Evolutionary conservation across 2,888 invertebrate genomes (phyloP).

Genomic region (Limnephilus auricula): DNA sequence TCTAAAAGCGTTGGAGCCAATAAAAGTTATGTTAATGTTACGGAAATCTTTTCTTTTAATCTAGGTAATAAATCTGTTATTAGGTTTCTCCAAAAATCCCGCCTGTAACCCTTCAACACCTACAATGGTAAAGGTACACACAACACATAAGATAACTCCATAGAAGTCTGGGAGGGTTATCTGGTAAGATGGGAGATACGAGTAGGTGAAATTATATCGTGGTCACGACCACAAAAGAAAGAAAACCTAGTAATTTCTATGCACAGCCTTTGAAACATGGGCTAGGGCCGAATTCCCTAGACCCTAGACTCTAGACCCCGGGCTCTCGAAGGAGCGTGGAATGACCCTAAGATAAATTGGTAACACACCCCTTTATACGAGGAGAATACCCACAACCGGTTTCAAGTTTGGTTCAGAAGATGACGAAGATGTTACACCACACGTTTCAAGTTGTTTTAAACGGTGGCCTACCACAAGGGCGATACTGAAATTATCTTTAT

Average conservation of each 20-base stretch:
- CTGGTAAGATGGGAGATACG: background rate
- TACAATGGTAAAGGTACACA: background rate
- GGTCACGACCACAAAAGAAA: slow-evolving; percentile 29
- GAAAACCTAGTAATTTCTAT: slow-evolving; percentile 2
- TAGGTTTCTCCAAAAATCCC: background rate
- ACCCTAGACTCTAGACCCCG: background rate
- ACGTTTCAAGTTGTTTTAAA: too few relatives aligned
- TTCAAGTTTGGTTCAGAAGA: background rate
- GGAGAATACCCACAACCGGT: slow-evolving; percentile 14
- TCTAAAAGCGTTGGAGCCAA: too few relatives aligned
- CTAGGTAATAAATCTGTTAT: background rate
- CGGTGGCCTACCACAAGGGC: too few relatives aligned
- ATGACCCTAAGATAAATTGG: slow-evolving; percentile 25
- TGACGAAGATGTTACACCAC: background rate
- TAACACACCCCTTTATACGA: slow-evolving; percentile 31
- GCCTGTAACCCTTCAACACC: background rate
- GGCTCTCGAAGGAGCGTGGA: background rate
- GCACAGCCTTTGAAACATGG: slow-evolving; percentile 3
- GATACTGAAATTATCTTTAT: too few relatives aligned
- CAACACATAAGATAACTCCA: background rate
- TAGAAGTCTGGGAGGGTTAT: background rate
- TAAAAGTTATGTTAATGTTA: background rate
- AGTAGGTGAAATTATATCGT: background rate
- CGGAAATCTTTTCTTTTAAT: background rate
- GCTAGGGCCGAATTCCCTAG: slow-evolving; percentile 14